Base-by-base conservation (phyloP, 2,888 invertebrate genomes). In the Eugnorisma glareosa region DNA sequence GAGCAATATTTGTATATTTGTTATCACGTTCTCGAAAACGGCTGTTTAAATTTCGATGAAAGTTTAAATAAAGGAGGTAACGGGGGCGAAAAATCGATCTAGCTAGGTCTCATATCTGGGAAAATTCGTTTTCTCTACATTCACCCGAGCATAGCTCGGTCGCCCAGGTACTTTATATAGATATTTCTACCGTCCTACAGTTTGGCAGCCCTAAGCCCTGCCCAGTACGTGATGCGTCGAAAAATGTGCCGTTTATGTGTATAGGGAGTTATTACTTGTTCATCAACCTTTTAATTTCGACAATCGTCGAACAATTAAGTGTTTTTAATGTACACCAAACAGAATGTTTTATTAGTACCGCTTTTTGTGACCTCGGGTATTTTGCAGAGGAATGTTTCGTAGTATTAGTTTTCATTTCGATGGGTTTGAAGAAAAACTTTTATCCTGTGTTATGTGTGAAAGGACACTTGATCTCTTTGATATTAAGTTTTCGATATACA, bases 221-320 rank as follows among this genome's bases (percentile, higher is more conserved):
- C 63, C 64, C 86, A 87, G 85, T 90, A 93, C 92, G 90, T 90
- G 92, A 92, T 92, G 89, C 91, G 88, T 90, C 89, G 91, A 91
- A 91, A 91, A 91, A 91, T 90, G 90, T 89, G 87, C 90, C 89
- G 88, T 91, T 90, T 89, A 80, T 85, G 88, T 82, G 85, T 82
- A 83, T 82, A 81, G 64, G 67, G 79, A 78, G 82, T 83, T 88
- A 88, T 88, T 88, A 88, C 86, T 88, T 88, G 88, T 86, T 83
- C 88, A 86, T 88, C 88, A 88, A 86, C 88, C 86, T 88, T 88
- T 88, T 88, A 86, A 88, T 88, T 88, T 88, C 86, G 88, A 83
- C 88, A 88, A 88, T 88, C 88, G 83, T 31, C 78, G 77, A 83
- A 82, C 88, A 88, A 88, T 88, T 88, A 88, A 82, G 40, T 79